Conservation (phyloP, 2,113 vertebrate species). For the Leiothrix lutea region DNA sequence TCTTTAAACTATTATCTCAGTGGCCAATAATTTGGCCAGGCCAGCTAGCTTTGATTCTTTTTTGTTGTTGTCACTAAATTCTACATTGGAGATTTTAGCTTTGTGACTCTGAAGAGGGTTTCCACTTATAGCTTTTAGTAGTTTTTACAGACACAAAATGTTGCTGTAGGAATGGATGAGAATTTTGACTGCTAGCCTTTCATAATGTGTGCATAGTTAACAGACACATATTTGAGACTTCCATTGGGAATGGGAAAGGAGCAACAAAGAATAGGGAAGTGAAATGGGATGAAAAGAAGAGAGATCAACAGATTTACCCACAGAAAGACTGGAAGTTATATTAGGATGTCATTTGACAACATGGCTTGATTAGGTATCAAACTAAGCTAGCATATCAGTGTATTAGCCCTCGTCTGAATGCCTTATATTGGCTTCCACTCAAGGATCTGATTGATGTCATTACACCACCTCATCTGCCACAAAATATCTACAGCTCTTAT, state of each 20-base stretch:
- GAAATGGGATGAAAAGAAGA: background rate
- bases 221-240: background rate
- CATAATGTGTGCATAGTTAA: background rate
- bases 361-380: background rate
- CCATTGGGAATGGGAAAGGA: background rate
- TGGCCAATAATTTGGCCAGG: background rate
- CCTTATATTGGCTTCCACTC: background rate
- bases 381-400: background rate
- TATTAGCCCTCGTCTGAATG: background rate
- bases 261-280: background rate
- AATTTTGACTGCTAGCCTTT: background rate
- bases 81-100: background rate
- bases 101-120: background rate
- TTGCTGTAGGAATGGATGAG: background rate
- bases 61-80: background rate
- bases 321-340: background rate
- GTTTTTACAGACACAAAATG: background rate
- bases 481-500: background rate
- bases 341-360: background rate
- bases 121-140: background rate
- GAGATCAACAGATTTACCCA: background rate
- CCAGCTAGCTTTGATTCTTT: background rate
- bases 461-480: conserved; percentile 1
- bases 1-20: background rate
- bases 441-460: background rate